These are phyloP conservation scores for Pseudochirops cupreus DNA, from an alignment of 2,797 vertebrate genomes.

Conservation along the genomic window DNA sequence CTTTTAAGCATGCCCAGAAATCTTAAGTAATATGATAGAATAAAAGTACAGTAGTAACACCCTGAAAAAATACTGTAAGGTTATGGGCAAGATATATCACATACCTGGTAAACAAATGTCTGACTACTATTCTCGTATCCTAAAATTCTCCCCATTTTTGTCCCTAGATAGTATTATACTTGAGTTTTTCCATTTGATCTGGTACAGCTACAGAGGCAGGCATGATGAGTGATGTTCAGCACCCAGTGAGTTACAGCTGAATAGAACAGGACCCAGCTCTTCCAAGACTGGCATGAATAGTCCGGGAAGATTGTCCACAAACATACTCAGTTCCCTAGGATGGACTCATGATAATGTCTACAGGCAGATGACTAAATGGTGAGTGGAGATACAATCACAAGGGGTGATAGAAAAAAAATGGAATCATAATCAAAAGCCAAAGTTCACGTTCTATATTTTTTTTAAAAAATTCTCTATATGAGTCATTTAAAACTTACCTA, in stretches of 20 bases:
- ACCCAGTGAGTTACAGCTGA: background rate
- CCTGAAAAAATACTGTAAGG: background rate
- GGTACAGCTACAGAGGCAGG: background rate
- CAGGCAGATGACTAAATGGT: background rate
- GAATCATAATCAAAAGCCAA: background rate
- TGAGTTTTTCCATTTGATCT: slow-evolving; percentile 11
- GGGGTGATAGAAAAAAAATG: background rate
- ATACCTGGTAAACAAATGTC: background rate
- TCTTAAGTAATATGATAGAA: background rate
- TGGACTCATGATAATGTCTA: background rate
- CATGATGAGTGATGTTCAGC: background rate
- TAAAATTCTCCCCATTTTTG: background rate
- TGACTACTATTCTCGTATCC: background rate
- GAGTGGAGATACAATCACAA: background rate
- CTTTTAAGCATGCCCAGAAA: background rate
- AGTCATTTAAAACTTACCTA: background rate
- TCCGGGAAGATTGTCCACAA: background rate
- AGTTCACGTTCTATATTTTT: background rate
- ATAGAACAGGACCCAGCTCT: background rate
- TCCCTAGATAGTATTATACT: background rate
- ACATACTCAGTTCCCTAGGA: background rate
- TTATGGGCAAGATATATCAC: background rate
- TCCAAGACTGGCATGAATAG: background rate
- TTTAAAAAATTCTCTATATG: background rate
- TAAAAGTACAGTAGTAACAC: background rate